Conservation (phyloP, 35 echinoderm and acorn worm genomes). For the Anneissia japonica region DNA sequence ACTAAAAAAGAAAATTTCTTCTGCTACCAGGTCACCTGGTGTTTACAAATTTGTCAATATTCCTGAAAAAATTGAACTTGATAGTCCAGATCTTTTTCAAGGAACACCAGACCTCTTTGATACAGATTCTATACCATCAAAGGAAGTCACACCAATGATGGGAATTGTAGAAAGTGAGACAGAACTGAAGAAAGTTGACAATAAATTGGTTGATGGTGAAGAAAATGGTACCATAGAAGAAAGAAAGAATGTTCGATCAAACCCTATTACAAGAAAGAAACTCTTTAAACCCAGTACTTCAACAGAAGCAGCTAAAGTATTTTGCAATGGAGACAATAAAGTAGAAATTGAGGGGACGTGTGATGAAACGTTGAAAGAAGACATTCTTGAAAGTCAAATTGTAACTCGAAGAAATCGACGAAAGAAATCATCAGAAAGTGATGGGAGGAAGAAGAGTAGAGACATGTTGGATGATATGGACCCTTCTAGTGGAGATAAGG, state of each 20-base stretch:
- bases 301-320: neutral
- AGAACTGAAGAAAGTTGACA: neutral
- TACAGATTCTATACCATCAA: neutral
- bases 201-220: too few relatives aligned
- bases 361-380: neutral
- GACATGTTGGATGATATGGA: neutral
- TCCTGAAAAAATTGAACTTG: neutral
- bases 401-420: neutral
- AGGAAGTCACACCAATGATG: neutral
- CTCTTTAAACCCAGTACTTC: neutral
- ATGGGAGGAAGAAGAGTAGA: neutral
- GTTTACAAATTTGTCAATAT: neutral
- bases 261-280: neutral
- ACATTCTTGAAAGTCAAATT: neutral
- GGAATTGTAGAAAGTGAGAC: neutral
- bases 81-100: neutral
- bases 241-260: neutral
- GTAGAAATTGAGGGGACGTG: neutral
- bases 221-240: too few relatives aligned
- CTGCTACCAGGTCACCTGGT: too few relatives aligned
- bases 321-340: neutral
- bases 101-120: neutral
- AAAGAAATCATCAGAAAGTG: neutral
- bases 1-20: neutral
- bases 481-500: neutral